phyloP scores from a whole-genome alignment of 2,113 vertebrate species.

The Carassius auratus region DNA sequence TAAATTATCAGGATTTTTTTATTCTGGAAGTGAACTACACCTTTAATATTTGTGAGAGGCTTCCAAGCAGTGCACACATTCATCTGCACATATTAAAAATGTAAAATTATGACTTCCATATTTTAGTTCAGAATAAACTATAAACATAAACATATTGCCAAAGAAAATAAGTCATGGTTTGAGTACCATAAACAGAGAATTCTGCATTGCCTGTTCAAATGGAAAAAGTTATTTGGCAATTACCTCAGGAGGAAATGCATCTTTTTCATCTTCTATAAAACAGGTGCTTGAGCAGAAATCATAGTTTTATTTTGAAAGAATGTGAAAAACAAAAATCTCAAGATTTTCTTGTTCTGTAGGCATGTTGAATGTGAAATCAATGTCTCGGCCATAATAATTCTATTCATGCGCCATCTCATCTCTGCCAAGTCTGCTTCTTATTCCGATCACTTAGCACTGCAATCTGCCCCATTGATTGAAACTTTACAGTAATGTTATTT shows the following conservation, averaged over 20 bases:
- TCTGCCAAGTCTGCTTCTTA: slow-evolving; percentile 33
- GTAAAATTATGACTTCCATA: background rate
- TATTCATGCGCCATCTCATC: slow-evolving; percentile 2
- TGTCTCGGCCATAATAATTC: slow-evolving; percentile 50
- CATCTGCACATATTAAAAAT: background rate
- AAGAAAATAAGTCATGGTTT: background rate
- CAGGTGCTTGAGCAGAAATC: background rate
- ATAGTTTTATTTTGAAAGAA: slow-evolving; percentile 23
- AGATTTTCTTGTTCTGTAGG: slow-evolving; percentile 23
- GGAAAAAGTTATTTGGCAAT: background rate
- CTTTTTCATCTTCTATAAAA: background rate
- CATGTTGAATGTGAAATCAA: slow-evolving; percentile 49
- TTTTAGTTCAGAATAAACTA: slow-evolving; percentile 38
- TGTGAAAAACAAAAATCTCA: background rate
- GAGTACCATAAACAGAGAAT: background rate
- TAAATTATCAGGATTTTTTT: no score
- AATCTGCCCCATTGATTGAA: slow-evolving; percentile 38
- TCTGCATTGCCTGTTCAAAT: background rate
- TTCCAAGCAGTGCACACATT: background rate
- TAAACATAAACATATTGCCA: background rate
- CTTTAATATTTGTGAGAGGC: background rate
- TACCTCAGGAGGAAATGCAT: background rate
- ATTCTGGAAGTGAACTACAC: no score
- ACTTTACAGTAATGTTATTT: slow-evolving; percentile 40
- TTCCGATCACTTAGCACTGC: slow-evolving; percentile 34